These are phyloP conservation scores for Clarias fuscus DNA, from an alignment of 2,797 vertebrate genomes.

Conservation along the genomic window DNA sequence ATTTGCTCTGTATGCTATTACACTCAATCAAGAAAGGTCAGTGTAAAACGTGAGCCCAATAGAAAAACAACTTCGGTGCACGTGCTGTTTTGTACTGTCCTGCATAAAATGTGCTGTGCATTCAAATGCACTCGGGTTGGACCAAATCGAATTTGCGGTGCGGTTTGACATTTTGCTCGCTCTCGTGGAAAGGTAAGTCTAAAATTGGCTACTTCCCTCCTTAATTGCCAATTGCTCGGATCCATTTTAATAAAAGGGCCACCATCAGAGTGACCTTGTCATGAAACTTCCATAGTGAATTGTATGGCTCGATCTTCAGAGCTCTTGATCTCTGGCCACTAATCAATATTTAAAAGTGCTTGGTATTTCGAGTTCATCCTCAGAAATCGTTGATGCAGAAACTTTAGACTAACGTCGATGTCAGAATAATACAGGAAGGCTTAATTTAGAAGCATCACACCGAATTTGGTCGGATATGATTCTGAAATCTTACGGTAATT, in stretches of 20 bases:
- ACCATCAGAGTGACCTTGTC: constrained; percentile 31
- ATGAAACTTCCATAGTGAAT: constrained; percentile 28
- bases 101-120: constrained; percentile 46
- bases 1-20: constrained; percentile 78
- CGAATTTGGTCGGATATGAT: constrained; percentile 11
- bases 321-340: constrained; percentile 21
- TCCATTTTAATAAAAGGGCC: constrained; percentile 19
- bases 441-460: constrained; percentile 7
- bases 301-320: constrained; percentile 37
- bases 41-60: constrained; percentile 68
- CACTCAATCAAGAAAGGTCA: constrained; percentile 81
- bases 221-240: not conserved
- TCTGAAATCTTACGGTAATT: not conserved
- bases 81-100: constrained; percentile 43
- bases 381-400: not conserved
- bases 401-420: constrained; percentile 4
- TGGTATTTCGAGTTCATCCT: constrained; percentile 40
- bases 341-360: constrained; percentile 47
- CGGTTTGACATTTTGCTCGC: constrained; percentile 33
- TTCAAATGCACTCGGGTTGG: constrained; percentile 20
- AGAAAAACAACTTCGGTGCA: constrained; percentile 60
- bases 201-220: not conserved
- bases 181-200: constrained; percentile 22
- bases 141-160: constrained; percentile 35
- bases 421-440: constrained; percentile 1